These are phyloP conservation scores for Morpho deidamia DNA, from an alignment of 2,888 invertebrate genomes.

Conservation along the genomic window DNA sequence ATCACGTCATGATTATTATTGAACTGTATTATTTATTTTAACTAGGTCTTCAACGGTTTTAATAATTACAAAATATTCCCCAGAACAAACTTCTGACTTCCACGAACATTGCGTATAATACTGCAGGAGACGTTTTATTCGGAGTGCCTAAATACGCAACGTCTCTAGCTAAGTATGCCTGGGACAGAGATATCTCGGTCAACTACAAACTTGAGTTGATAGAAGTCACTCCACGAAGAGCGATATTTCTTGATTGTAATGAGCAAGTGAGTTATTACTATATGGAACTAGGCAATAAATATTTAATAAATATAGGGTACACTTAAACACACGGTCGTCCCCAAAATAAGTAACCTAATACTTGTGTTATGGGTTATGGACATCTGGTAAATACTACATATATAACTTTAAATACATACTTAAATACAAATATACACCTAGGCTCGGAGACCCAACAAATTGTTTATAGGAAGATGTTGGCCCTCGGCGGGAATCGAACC, in stretches of 20 bases:
- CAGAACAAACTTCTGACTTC: constrained; percentile 83
- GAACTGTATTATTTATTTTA: too few relatives aligned
- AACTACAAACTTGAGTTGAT: constrained; percentile 85
- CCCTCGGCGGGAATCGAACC: too few relatives aligned
- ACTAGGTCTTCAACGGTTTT: background rate
- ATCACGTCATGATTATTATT: too few relatives aligned
- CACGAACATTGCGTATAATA: constrained; percentile 88
- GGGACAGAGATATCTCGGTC: constrained; percentile 83
- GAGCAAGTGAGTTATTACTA: constrained; percentile 34
- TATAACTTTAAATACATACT: too few relatives aligned
- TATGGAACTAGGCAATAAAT: background rate
- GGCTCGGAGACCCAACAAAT: too few relatives aligned
- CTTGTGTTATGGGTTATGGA: too few relatives aligned
- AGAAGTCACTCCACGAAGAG: constrained; percentile 84
- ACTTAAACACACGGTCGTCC: too few relatives aligned
- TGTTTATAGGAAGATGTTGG: too few relatives aligned
- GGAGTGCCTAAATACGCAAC: constrained; percentile 94
- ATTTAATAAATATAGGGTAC: too few relatives aligned
- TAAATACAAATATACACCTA: too few relatives aligned
- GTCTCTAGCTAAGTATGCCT: constrained; percentile 84
- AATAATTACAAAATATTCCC: constrained; percentile 12
- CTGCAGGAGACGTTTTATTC: constrained; percentile 89
- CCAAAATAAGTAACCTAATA: too few relatives aligned
- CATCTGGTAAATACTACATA: too few relatives aligned
- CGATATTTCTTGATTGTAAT: constrained; percentile 86